Conservation (phyloP, 1,140 invertebrate species). For the Leguminivora glycinivorella region DNA sequence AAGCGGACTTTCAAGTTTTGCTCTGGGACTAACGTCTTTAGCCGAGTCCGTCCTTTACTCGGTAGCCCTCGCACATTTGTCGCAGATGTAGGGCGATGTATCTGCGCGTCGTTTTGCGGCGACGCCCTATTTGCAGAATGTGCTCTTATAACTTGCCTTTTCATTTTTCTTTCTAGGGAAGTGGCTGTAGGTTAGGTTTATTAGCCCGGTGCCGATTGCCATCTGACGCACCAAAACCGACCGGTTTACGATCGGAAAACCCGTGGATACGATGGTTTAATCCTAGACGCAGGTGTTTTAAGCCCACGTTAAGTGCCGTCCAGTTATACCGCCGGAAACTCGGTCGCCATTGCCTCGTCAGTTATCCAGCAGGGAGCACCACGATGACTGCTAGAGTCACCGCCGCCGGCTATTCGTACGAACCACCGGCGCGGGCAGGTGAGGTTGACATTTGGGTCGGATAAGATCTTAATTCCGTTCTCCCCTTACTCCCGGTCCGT, state of each 20-base stretch:
- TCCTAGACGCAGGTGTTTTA: slow-evolving; percentile 7
- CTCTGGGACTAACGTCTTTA: slow-evolving; percentile 35
- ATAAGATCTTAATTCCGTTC: too few relatives aligned
- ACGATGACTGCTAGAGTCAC: too few relatives aligned
- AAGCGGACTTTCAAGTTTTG: slow-evolving; percentile 35
- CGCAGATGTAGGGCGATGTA: slow-evolving; percentile 37
- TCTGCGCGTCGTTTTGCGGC: slow-evolving; percentile 35
- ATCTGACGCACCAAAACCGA: slow-evolving; percentile 26
- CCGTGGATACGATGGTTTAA: not conserved
- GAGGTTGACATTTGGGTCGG: too few relatives aligned
- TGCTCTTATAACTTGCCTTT: slow-evolving; percentile 18
- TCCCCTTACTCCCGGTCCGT: too few relatives aligned
- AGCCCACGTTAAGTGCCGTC: not conserved
- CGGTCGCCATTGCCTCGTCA: slow-evolving; percentile 34
- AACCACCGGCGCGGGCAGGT: too few relatives aligned
- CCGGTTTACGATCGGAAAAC: slow-evolving; percentile 12
- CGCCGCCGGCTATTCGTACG: too few relatives aligned
- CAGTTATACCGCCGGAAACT: slow-evolving; percentile 30
- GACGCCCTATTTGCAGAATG: slow-evolving; percentile 25
- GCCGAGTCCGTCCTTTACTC: slow-evolving; percentile 32
- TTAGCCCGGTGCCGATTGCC: slow-evolving; percentile 28
- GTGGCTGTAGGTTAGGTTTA: slow-evolving; percentile 18
- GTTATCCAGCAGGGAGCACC: too few relatives aligned
- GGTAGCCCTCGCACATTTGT: slow-evolving; percentile 36
- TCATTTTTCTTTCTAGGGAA: not conserved